Evolutionary conservation across 2,888 invertebrate genomes (phyloP), one percentile per base, ranked within the genome.

Genomic region (Cosmopolites sordidus): DNA sequence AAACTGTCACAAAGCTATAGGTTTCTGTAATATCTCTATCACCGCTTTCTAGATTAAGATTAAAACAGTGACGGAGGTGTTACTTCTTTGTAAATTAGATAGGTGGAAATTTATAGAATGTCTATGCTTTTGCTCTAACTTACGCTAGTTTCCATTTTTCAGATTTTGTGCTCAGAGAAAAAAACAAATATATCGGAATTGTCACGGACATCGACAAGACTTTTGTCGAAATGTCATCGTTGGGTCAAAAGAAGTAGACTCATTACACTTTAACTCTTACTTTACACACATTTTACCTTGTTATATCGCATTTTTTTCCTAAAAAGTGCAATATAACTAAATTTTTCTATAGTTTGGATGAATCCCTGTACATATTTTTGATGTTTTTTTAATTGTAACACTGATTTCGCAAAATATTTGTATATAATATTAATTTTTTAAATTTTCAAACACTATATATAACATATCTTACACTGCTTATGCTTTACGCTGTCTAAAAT

Each of bases 201-300:
- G 63, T 74, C 18, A 74, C 72, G 46, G 74, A 74, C 57, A 74
- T 74, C 60, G 73, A 74, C 62, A 74, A 74, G 62, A 74, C 74
- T 16, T 74, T 74, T 64, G 71, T 73, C 49, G 74, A 74, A 66
- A 73, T 74, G 73, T 72, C 73, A 52, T 67, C 71, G 50, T 69
- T 71, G 60, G 69, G 68, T 53, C 66, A 67, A 60, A 71, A 73
- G 60, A 73, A 73, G 68, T 73, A 71, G 66, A 58, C 27, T 33
- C 15, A 15, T 27, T 42, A 33, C 27, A 27, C 9, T 27, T 6
- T 27, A 6, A 27, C 27, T 6, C 27, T 9, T 27, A 27, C 27
- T 33, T 6, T 33, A 3, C 33, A 33, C 33, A 33, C 33, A 5
- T n/a, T 5, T 33, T n/a, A 12, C 33, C 4, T 12, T 12, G 33